Evolutionary conservation across 2,888 invertebrate genomes (phyloP).

Genomic region (Drosophila flavopinicola): DNA sequence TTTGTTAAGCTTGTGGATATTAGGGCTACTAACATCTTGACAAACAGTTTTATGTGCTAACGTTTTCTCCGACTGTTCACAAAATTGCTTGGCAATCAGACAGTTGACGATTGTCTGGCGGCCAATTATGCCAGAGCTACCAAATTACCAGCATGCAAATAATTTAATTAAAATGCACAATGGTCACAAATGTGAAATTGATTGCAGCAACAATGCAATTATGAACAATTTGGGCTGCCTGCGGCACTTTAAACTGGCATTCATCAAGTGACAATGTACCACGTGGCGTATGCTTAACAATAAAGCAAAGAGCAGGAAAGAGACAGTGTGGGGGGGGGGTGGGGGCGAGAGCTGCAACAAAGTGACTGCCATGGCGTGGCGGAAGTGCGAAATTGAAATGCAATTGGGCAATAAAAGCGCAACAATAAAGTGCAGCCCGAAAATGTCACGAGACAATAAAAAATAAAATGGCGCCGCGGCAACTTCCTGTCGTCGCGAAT

Average conservation of each 20-base stretch:
- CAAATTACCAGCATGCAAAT: slow-evolving; percentile 12
- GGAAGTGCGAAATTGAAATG: slow-evolving; percentile 55
- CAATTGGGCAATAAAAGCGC: slow-evolving; percentile 51
- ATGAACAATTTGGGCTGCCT: slow-evolving; percentile 38
- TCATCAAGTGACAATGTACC: slow-evolving; percentile 42
- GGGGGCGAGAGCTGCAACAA: slow-evolving; percentile 32
- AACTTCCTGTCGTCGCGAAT: slow-evolving; percentile 34
- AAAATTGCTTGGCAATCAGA: slow-evolving; percentile 20
- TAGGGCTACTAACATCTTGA: slow-evolving; percentile 41
- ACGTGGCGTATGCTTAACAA: slow-evolving; percentile 36
- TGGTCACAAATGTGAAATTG: slow-evolving; percentile 28
- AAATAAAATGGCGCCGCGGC: slow-evolving; percentile 27
- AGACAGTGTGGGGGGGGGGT: background rate
- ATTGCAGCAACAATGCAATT: slow-evolving; percentile 53
- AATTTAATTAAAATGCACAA: slow-evolving; percentile 59
- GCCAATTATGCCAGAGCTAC: slow-evolving; percentile 29
- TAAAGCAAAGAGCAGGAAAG: background rate
- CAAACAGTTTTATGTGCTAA: slow-evolving; percentile 50
- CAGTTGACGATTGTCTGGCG: slow-evolving; percentile 21
- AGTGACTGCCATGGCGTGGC: slow-evolving; percentile 11
- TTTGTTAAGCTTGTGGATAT: slow-evolving; percentile 56
- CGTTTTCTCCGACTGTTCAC: slow-evolving; percentile 25
- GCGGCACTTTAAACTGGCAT: slow-evolving; percentile 28
- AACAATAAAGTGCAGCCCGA: slow-evolving; percentile 10
- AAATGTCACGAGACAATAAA: slow-evolving; percentile 18